These are phyloP conservation scores for Callipepla californica DNA, from an alignment of 2,113 vertebrate species.

Conservation along the genomic window DNA sequence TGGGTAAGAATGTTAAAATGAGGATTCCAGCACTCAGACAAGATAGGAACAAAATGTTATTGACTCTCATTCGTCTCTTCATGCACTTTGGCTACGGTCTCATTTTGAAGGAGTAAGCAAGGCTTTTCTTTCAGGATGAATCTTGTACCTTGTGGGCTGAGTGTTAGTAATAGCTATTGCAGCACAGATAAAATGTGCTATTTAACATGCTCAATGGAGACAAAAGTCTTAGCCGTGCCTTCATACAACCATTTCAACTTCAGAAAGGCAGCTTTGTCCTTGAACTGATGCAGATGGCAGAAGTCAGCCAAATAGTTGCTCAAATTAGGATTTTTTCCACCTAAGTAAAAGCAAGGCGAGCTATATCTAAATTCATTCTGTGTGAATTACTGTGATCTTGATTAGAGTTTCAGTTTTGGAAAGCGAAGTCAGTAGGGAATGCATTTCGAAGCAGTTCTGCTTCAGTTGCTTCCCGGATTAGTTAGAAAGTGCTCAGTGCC, in stretches of 20 bases:
- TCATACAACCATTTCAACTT: background rate
- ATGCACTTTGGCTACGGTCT: background rate
- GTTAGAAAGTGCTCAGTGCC: background rate
- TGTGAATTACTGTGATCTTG: background rate
- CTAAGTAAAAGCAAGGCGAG: background rate
- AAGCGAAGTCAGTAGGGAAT: background rate
- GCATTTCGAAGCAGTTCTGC: background rate
- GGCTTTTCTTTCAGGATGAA: background rate
- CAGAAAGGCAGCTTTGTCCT: slow-evolving; percentile 5
- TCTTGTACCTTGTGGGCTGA: background rate
- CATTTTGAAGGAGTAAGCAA: background rate
- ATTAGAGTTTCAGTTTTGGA: background rate
- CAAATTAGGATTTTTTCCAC: background rate
- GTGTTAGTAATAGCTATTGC: background rate
- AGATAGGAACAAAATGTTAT: background rate
- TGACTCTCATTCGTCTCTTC: background rate
- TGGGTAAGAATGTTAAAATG: background rate
- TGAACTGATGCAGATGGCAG: background rate
- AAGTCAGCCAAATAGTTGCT: background rate
- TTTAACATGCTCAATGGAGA: background rate
- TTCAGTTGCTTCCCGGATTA: background rate
- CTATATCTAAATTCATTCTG: background rate
- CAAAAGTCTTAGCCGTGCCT: background rate
- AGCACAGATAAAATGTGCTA: background rate
- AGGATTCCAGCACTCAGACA: background rate